These are phyloP conservation scores for Zaprionus vittiger DNA, from an alignment of 1,140 invertebrate species.

Conservation along the genomic window DNA sequence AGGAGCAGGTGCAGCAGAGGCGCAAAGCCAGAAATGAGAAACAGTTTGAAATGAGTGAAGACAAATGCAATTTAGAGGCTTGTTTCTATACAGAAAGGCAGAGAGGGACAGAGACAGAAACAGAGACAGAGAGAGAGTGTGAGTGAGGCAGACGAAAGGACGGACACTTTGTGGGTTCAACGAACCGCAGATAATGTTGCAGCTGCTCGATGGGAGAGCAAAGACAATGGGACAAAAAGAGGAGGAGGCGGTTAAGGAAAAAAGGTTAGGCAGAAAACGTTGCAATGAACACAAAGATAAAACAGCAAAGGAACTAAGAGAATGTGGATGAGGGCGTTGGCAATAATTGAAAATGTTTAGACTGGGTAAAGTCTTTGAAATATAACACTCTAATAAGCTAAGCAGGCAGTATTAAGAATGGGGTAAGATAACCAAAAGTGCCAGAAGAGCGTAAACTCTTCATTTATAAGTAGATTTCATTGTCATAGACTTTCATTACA, in stretches of 20 bases:
- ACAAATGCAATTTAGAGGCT: slow-evolving; percentile 67
- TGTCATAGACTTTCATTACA: too few relatives aligned
- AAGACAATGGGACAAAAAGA: neutral
- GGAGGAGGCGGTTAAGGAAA: neutral
- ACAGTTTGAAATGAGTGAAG: slow-evolving; percentile 50
- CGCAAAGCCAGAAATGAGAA: slow-evolving; percentile 17
- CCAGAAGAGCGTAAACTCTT: too few relatives aligned
- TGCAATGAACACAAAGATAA: neutral
- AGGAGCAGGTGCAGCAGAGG: neutral
- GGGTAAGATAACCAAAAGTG: too few relatives aligned
- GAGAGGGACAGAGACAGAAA: neutral
- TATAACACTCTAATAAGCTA: too few relatives aligned
- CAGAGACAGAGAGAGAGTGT: too few relatives aligned
- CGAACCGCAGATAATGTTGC: slow-evolving; percentile 52
- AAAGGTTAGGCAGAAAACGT: neutral
- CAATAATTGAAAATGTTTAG: too few relatives aligned
- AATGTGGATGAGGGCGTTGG: neutral
- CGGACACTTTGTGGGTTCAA: slow-evolving; percentile 28
- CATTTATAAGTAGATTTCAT: too few relatives aligned
- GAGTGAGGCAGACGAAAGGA: neutral
- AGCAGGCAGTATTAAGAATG: too few relatives aligned
- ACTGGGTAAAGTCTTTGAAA: too few relatives aligned
- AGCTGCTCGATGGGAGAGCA: slow-evolving; percentile 41
- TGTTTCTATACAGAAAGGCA: neutral
- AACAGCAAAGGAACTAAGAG: neutral